A percentile compares a stretch with the other conserved stretches of the same genome.
Evolutionary conservation across 2,888 invertebrate genomes (phyloP).

Genomic region (Lamproptera curius): DNA sequence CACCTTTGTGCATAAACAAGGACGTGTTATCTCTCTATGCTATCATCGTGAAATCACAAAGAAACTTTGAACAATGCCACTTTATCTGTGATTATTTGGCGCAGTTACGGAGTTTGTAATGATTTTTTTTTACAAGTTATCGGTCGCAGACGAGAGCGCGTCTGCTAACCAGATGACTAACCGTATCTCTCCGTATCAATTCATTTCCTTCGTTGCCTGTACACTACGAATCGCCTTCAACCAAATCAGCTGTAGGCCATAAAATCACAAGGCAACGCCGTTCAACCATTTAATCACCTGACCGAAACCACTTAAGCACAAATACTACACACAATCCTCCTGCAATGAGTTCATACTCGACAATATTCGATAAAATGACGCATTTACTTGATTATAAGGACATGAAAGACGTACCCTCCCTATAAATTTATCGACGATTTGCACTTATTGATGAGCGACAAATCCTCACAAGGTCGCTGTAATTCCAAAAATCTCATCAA

Average conservation of each 20-base stretch:
- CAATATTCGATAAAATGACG: conserved; percentile 75
- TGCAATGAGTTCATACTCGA: conserved; percentile 45
- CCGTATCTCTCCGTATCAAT: conserved; percentile 59
- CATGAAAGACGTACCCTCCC: conserved; percentile 77
- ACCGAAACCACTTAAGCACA: conserved; percentile 23
- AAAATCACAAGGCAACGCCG: conserved; percentile 34
- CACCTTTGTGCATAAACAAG: conserved; percentile 54
- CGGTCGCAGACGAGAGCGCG: conserved; percentile 50
- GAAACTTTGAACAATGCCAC: conserved; percentile 59
- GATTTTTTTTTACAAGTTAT: conserved; percentile 43
- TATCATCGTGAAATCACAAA: conserved; percentile 65
- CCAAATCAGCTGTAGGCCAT: conserved; percentile 66
- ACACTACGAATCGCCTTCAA: conserved; percentile 62
- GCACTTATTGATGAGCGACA: conserved; percentile 68
- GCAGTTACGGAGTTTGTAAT: conserved; percentile 45
- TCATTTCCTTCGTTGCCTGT: conserved; percentile 50
- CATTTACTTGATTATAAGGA: conserved; percentile 74
- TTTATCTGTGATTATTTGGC: conserved; percentile 52
- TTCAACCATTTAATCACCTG: conserved; percentile 27
- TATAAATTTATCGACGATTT: conserved; percentile 69
- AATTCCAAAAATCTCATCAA: conserved; percentile 72
- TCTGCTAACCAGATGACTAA: conserved; percentile 69
- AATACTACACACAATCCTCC: conserved; percentile 37
- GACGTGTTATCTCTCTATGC: conserved; percentile 54
- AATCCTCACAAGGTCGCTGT: conserved; percentile 72